These are phyloP conservation scores for Myocastor coypus DNA, from an alignment of 2,113 vertebrate species.

Conservation along the genomic window DNA sequence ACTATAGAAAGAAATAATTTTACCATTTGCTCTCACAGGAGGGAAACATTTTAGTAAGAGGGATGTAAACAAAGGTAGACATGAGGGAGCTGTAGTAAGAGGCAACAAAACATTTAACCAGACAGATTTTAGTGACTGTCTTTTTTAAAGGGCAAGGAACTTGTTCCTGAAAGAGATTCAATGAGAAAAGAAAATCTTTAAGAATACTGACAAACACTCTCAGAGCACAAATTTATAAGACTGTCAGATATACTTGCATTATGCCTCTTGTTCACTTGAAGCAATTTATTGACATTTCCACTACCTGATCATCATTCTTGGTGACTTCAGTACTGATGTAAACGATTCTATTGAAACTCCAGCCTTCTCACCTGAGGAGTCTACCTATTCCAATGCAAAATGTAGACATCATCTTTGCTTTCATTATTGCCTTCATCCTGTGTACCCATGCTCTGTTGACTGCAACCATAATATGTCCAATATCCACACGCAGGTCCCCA, in stretches of 20 bases:
- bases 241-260: not conserved
- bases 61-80: not conserved
- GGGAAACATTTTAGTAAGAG: not conserved
- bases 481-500: not conserved
- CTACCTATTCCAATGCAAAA: not conserved
- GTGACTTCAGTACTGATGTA: constrained; percentile 12
- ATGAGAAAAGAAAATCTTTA: not conserved
- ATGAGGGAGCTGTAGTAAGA: not conserved
- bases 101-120: not conserved
- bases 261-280: not conserved
- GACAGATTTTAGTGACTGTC: not conserved
- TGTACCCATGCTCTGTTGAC: not conserved
- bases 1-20: not conserved
- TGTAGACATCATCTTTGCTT: not conserved
- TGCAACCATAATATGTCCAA: not conserved
- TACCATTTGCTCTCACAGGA: not conserved
- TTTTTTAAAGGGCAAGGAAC: not conserved
- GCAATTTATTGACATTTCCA: not conserved
- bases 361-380: not conserved
- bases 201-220: not conserved
- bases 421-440: not conserved
- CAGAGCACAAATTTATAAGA: not conserved
- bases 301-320: not conserved
- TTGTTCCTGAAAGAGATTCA: not conserved
- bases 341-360: not conserved